Evolutionary conservation across 2,113 vertebrate genomes (phyloP).

Genomic region (Rhynchopsitta pachyrhyncha): DNA sequence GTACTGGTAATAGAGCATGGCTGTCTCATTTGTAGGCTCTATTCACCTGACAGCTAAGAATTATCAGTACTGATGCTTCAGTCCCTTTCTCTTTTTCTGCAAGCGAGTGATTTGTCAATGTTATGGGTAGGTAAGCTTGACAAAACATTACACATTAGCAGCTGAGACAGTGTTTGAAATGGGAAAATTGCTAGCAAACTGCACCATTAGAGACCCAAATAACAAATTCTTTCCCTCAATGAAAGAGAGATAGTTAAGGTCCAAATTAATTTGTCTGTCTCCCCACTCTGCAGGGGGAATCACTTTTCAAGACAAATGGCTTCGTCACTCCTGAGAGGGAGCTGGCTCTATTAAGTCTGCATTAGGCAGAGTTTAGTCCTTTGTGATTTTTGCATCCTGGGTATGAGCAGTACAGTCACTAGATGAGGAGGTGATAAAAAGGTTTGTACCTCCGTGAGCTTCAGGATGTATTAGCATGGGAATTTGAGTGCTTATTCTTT

Average conservation of each 20-base stretch:
- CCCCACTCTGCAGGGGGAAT: constrained; percentile 55
- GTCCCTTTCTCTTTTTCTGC: constrained; percentile 50
- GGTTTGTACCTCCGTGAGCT: constrained; percentile 38
- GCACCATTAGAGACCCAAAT: constrained; percentile 74
- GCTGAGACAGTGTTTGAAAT: constrained; percentile 76
- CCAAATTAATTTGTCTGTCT: constrained; percentile 76
- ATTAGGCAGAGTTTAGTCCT: background rate
- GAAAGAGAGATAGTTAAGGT: constrained; percentile 65
- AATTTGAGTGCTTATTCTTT: constrained; percentile 29
- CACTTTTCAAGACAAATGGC: constrained; percentile 73
- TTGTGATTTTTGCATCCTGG: constrained; percentile 15
- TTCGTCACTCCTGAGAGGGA: constrained; percentile 4
- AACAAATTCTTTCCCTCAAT: constrained; percentile 73
- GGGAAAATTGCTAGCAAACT: constrained; percentile 76
- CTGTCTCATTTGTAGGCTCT: constrained; percentile 69
- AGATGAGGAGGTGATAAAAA: constrained; percentile 49
- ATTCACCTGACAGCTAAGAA: constrained; percentile 69
- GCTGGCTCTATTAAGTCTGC: background rate
- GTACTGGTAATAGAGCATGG: constrained; percentile 60
- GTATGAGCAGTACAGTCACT: background rate
- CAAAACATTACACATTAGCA: constrained; percentile 77
- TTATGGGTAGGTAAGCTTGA: constrained; percentile 78
- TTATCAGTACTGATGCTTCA: constrained; percentile 63
- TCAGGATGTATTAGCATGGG: constrained; percentile 43
- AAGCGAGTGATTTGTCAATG: constrained; percentile 75